These are phyloP conservation scores for Dinocampus coccinellae DNA, from an alignment of 2,888 invertebrate genomes.

Conservation along the genomic window DNA sequence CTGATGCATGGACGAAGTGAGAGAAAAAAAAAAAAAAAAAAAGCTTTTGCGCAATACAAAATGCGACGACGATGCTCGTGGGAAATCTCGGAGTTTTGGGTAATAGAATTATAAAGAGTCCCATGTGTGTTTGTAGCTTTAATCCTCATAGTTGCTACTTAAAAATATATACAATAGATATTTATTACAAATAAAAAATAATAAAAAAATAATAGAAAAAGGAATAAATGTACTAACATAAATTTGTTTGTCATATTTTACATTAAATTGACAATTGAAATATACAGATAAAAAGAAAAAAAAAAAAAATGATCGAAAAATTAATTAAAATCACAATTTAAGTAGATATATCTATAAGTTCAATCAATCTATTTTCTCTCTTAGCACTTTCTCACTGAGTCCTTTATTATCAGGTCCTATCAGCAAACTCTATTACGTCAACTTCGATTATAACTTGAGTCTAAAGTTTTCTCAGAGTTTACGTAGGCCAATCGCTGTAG, in stretches of 20 bases:
- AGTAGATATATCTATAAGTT: not conserved
- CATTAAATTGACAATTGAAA: not conserved
- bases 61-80: conserved; percentile 57
- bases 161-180: conserved; percentile 7
- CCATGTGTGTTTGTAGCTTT: conserved; percentile 29
- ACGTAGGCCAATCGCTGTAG: conserved; percentile 33
- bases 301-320: no score
- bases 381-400: not conserved
- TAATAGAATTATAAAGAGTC: conserved; percentile 64
- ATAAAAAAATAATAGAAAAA: no score
- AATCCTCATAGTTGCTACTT: conserved; percentile 8
- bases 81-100: conserved; percentile 61
- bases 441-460: conserved; percentile 62
- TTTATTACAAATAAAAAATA: conserved; percentile 15
- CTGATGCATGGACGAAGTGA: not conserved
- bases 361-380: not conserved
- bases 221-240: no score
- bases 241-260: not conserved
- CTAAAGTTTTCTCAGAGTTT: conserved; percentile 48
- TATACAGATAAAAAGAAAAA: not conserved
- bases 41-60: conserved; percentile 45
- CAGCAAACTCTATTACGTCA: conserved; percentile 59
- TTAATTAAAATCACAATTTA: not conserved
- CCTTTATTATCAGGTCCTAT: conserved; percentile 59
- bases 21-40: no score